These are phyloP conservation scores for Addax nasomaculatus DNA, from an alignment of 2,113 vertebrate genomes.

Conservation along the genomic window DNA sequence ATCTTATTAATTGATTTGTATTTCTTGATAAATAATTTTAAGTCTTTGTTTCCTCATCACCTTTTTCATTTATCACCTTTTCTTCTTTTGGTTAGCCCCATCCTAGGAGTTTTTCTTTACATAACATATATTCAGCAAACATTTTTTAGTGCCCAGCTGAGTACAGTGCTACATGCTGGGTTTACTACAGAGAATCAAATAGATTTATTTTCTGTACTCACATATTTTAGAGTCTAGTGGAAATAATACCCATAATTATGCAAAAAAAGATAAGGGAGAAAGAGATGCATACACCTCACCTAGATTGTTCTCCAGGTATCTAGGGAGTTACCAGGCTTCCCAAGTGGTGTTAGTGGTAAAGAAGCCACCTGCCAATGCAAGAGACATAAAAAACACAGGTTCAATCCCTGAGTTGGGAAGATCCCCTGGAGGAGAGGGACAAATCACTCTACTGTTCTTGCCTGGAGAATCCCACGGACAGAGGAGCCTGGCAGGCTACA, in stretches of 20 bases:
- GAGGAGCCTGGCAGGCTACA: neutral
- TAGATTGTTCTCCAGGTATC: neutral
- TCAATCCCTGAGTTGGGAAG: neutral
- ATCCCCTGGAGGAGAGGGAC: neutral
- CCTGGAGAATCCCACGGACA: neutral
- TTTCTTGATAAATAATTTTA: conserved; percentile 22
- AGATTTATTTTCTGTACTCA: neutral
- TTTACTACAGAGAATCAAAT: neutral
- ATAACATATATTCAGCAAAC: neutral
- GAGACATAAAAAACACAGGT: neutral
- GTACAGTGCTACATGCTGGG: neutral
- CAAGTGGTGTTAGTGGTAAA: neutral
- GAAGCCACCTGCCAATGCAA: neutral
- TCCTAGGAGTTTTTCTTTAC: neutral
- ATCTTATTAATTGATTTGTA: neutral
- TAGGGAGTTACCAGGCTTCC: neutral
- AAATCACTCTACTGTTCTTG: neutral
- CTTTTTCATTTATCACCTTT: neutral
- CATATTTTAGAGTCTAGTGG: neutral
- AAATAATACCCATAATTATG: neutral
- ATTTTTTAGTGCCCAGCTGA: neutral
- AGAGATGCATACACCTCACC: neutral
- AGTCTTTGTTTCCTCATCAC: neutral
- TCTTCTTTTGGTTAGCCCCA: neutral
- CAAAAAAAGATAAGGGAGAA: neutral